Base-by-base conservation (phyloP, 2,888 invertebrate genomes). In the Rutpela maculata region DNA sequence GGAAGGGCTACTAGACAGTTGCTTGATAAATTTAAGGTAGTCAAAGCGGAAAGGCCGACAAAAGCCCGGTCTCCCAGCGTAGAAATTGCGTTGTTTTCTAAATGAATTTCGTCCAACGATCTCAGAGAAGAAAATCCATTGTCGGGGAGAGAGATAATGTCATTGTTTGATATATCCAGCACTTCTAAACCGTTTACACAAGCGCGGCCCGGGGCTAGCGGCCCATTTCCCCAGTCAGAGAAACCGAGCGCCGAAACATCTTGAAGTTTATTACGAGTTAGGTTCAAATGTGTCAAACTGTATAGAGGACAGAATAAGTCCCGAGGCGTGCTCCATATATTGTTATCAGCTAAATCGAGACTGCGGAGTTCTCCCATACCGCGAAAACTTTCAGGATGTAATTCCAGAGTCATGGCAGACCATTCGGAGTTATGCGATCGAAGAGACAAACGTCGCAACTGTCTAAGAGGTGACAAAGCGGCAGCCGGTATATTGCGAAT, bases 341-440 rank as follows among this genome's bases (percentile, higher is more conserved):
- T 95, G 88, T 95, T 95, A 85, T 94, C 94, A 50, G 93, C 94
- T 76, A 96, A 91, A 89, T 95, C 94, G 83, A 95, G 91, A 82
- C 90, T 91, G 83, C 93, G 91, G 59, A 95, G 90, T 86, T 93
- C 93, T 22, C 93, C 92, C 72, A 95, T 91, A 11, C 95, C 93
- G 79, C 94, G 91, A 78, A 96, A 93, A 77, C 95, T 94, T 85
- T 95, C 94, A 59, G 93, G 91, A 85, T 94, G 93, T 79, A 95
- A 91, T 84, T 95, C 95, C 90, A 95, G 91, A 26, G 94, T 94
- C 93, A 95, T 94, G 19, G 94, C 93, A 15, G 95, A 94, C 95
- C 95, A 95, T 86, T 95, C 95, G 35, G 94, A 94, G 88, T 95
- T 95, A 87, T 94, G 94, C 18, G 95, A 95, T 66, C 94, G 92